A percentile compares a stretch with the other conserved stretches of the same genome.
phyloP scores from a whole-genome alignment of 2,888 invertebrate genomes.

The Amaurobius ferox region DNA sequence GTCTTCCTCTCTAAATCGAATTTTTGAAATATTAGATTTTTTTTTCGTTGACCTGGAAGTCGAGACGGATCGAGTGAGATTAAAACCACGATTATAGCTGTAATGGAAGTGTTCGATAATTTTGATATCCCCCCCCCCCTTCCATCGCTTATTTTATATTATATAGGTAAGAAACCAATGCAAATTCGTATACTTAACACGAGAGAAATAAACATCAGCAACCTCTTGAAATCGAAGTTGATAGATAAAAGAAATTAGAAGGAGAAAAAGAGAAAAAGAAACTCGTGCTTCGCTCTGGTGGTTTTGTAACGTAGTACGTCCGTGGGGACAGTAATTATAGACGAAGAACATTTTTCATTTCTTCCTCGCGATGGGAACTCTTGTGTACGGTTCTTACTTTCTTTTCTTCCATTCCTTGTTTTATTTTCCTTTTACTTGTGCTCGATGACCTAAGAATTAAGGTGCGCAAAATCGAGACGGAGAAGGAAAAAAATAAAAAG shows the following conservation, averaged over 20 bases:
- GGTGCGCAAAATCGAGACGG: not conserved
- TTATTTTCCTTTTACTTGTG: constrained; percentile 11
- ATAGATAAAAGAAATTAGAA: constrained; percentile 3
- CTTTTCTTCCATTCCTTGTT: not conserved
- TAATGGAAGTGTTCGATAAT: too few relatives aligned
- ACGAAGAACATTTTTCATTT: constrained; percentile 8
- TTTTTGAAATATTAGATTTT: too few relatives aligned
- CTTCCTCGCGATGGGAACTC: not conserved
- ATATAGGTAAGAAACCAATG: too few relatives aligned
- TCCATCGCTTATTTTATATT: too few relatives aligned
- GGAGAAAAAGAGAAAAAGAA: not conserved
- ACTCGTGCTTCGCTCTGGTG: constrained; percentile 5
- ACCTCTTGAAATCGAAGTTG: not conserved
- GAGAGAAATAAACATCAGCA: not conserved
- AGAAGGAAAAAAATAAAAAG: not conserved
- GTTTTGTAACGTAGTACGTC: not conserved
- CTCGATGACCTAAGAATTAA: constrained; percentile 1
- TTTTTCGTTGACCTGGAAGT: too few relatives aligned
- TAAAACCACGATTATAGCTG: too few relatives aligned
- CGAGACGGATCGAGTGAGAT: too few relatives aligned
- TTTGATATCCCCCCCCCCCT: too few relatives aligned
- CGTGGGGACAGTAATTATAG: constrained; percentile 10
- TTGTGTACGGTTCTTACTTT: not conserved
- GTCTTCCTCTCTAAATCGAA: too few relatives aligned
- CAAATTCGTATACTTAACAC: too few relatives aligned